Conservation (phyloP, 2,113 vertebrate species). For the Salvelinus alpinus region DNA sequence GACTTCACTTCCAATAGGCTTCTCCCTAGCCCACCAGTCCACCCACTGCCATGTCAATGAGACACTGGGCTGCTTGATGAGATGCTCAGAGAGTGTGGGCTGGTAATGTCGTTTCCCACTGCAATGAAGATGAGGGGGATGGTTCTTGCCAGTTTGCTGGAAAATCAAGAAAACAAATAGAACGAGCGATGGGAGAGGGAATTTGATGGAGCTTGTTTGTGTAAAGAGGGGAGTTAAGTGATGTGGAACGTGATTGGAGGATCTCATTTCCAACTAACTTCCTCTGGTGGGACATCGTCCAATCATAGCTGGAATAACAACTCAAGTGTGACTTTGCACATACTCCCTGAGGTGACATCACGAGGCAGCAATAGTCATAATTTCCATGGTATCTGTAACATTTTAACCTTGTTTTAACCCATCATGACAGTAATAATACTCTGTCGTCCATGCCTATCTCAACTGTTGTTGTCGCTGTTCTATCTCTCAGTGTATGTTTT, state of each 20-base stretch:
- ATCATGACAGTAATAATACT: neutral
- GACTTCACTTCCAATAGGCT: conserved; percentile 2
- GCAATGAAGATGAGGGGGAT: neutral
- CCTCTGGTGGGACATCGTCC: neutral
- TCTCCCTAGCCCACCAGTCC: conserved; percentile 2
- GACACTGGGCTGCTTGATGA: neutral
- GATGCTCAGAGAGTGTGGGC: neutral
- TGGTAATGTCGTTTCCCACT: neutral
- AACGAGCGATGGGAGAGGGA: no score
- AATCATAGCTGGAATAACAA: neutral
- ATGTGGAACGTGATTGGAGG: neutral
- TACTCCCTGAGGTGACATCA: neutral
- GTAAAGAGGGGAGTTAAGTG: neutral
- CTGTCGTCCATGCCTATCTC: neutral
- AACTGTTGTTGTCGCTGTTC: neutral
- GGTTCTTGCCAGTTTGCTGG: neutral
- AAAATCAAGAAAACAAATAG: neutral
- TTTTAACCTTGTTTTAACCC: neutral
- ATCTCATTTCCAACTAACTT: neutral
- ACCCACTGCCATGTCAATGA: neutral
- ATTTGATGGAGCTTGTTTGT: no score
- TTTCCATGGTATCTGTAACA: neutral
- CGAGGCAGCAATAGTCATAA: neutral
- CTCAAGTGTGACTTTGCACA: neutral
- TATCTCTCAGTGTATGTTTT: neutral